Conservation (phyloP, 23 tunicate genomes). For the Styela clava region DNA sequence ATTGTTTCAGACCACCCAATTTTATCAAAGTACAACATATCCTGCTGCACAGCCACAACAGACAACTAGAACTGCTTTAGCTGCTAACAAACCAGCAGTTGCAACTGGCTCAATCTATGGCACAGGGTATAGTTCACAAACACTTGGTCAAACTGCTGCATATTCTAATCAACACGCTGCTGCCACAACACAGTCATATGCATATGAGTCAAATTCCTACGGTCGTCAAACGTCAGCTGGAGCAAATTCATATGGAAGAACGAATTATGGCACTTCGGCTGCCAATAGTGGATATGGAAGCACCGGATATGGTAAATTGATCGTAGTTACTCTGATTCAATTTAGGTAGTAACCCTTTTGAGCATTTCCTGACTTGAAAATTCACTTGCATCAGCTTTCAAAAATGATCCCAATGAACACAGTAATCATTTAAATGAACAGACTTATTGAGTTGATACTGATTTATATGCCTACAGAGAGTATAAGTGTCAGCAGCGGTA, state of each 20-base stretch:
- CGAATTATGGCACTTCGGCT: not conserved
- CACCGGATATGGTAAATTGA: too few relatives aligned
- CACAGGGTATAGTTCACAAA: not conserved
- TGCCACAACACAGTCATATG: not conserved
- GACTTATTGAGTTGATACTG: too few relatives aligned
- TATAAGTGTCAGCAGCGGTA: too few relatives aligned
- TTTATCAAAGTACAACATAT: conserved; percentile 17
- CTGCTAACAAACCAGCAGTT: not conserved
- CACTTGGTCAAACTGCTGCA: not conserved
- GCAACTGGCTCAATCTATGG: not conserved
- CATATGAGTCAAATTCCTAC: not conserved
- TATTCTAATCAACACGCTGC: not conserved
- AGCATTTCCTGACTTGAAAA: too few relatives aligned
- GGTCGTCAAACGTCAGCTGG: not conserved
- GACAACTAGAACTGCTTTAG: not conserved
- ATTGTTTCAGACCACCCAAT: conserved; percentile 17
- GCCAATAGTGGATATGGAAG: not conserved
- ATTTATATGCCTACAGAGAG: too few relatives aligned
- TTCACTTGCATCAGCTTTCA: too few relatives aligned
- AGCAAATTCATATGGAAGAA: not conserved
- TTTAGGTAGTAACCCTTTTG: too few relatives aligned
- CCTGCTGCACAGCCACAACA: not conserved
- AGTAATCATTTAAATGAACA: too few relatives aligned
- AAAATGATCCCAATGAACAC: too few relatives aligned
- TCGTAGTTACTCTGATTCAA: too few relatives aligned